phyloP scores from a whole-genome alignment of 2,888 invertebrate genomes.

The Stenoptilia bipunctidactyla region DNA sequence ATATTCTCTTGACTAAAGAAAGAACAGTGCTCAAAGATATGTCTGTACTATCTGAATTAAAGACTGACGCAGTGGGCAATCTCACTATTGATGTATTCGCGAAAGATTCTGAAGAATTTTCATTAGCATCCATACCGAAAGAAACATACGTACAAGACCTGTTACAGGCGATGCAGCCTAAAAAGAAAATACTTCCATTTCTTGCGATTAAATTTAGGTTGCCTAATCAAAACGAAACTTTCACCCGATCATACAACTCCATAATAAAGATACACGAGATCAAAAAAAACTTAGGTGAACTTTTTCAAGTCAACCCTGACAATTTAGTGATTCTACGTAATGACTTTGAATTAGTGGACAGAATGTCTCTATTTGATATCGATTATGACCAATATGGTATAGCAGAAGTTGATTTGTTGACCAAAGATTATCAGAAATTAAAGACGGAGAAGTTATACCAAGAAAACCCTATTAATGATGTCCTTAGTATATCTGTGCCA shows the following conservation, averaged over 20 bases:
- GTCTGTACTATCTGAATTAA: slow-evolving; percentile 41
- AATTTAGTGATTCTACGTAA: slow-evolving; percentile 60
- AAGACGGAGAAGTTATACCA: slow-evolving; percentile 54
- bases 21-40: slow-evolving; percentile 54
- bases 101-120: slow-evolving; percentile 48
- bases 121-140: slow-evolving; percentile 47
- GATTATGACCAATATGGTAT: slow-evolving; percentile 64
- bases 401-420: slow-evolving; percentile 51
- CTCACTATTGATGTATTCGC: slow-evolving; percentile 55
- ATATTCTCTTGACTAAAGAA: slow-evolving; percentile 49
- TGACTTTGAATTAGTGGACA: slow-evolving; percentile 47
- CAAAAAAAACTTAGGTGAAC: slow-evolving; percentile 70
- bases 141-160: slow-evolving; percentile 55
- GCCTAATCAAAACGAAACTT: slow-evolving; percentile 45
- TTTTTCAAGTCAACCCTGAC: slow-evolving; percentile 67
- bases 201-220: slow-evolving; percentile 58
- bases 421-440: slow-evolving; percentile 45
- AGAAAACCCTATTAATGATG: slow-evolving; percentile 50
- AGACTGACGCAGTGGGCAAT: slow-evolving; percentile 47
- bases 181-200: slow-evolving; percentile 51
- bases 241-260: slow-evolving; percentile 66
- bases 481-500: slow-evolving; percentile 53
- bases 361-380: slow-evolving; percentile 49
- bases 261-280: slow-evolving; percentile 69
- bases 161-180: slow-evolving; percentile 42